Conservation (phyloP, 2,888 invertebrate genomes). For the Tyria jacobaeae region DNA sequence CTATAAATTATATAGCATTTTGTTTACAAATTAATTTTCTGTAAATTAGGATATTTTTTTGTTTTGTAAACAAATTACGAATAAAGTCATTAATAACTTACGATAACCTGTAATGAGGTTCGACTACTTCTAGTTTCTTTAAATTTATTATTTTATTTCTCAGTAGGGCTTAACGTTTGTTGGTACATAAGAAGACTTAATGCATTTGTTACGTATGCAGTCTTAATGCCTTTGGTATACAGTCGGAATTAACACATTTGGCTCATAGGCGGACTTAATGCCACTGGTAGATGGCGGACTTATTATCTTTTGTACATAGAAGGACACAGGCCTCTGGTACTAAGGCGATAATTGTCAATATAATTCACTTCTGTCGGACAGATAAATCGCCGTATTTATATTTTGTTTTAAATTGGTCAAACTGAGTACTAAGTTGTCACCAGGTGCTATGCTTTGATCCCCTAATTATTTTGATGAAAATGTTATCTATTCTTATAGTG, state of each 20-base stretch:
- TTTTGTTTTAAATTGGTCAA: too few relatives aligned
- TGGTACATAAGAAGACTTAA: too few relatives aligned
- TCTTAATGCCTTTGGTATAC: background rate
- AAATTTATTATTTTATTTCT: too few relatives aligned
- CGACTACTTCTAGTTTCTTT: too few relatives aligned
- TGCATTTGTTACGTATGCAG: too few relatives aligned
- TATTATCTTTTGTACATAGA: background rate
- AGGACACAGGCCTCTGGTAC: background rate
- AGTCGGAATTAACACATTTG: background rate
- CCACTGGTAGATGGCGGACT: background rate
- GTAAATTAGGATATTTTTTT: background rate
- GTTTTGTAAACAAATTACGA: background rate
- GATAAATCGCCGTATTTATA: too few relatives aligned
- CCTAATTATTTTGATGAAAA: constrained; percentile 41
- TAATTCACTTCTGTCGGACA: too few relatives aligned
- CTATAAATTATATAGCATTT: background rate
- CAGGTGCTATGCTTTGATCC: constrained; percentile 36
- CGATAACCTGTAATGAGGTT: background rate
- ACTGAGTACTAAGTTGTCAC: background rate
- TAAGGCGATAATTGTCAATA: too few relatives aligned
- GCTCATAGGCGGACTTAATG: background rate
- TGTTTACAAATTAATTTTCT: background rate
- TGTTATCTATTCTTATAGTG: constrained; percentile 70
- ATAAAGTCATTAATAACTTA: background rate
- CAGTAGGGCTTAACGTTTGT: too few relatives aligned